Evolutionary conservation across 2,888 invertebrate genomes (phyloP).

Genomic region (Hydriomena furcata): DNA sequence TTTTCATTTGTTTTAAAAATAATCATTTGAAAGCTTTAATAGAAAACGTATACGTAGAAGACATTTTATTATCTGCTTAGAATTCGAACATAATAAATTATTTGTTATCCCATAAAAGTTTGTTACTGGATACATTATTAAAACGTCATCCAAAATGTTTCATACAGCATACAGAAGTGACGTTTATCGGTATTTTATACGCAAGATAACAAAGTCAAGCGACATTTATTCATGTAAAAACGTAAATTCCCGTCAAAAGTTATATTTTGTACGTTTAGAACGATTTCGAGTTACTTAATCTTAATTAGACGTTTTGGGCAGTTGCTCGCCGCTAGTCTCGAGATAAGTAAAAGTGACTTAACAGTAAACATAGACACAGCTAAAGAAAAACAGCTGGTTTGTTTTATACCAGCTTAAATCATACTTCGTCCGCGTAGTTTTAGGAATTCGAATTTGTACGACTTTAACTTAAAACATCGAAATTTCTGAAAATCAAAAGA

Average conservation of each 20-base stretch:
- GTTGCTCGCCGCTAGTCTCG: constrained; percentile 42
- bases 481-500: too few relatives aligned
- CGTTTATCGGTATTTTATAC: constrained; percentile 46
- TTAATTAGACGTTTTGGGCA: constrained; percentile 55
- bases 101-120: constrained; percentile 4
- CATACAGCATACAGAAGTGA: constrained; percentile 31
- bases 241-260: constrained; percentile 28
- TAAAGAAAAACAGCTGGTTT: not conserved
- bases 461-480: too few relatives aligned
- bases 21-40: too few relatives aligned
- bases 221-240: constrained; percentile 36
- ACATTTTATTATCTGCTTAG: too few relatives aligned
- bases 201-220: constrained; percentile 28
- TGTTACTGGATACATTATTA: constrained; percentile 24
- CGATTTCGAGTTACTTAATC: constrained; percentile 45
- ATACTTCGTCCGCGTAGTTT: too few relatives aligned
- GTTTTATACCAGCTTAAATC: constrained; percentile 21
- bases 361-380: constrained; percentile 57
- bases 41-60: too few relatives aligned
- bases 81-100: constrained; percentile 5
- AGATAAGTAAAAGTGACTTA: constrained; percentile 61
- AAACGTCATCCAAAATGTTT: constrained; percentile 29
- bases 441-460: too few relatives aligned
- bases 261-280: constrained; percentile 30
- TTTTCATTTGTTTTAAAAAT: too few relatives aligned